These are phyloP conservation scores for Paralinhomoeus sp. DNA, from an alignment of 2,888 invertebrate species.

Conservation along the genomic window DNA sequence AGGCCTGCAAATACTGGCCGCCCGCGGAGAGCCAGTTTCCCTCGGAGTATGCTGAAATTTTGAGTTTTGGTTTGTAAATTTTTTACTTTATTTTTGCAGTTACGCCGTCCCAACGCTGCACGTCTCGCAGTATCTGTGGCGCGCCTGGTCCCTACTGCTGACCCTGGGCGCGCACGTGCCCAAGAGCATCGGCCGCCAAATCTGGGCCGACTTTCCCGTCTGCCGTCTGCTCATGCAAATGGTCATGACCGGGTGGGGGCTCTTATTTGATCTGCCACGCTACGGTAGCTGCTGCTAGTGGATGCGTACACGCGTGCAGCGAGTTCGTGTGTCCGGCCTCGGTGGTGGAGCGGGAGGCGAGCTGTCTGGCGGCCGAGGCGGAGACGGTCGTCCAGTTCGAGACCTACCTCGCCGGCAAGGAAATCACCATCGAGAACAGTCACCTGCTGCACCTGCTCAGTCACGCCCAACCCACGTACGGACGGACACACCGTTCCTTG, in stretches of 20 bases:
- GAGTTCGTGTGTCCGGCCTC: slow-evolving; percentile 34
- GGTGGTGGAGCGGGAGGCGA: neutral
- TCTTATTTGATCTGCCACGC: neutral
- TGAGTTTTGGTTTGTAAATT: no score
- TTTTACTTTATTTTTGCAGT: no score
- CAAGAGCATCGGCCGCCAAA: slow-evolving; percentile 36
- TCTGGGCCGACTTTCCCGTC: slow-evolving; percentile 72
- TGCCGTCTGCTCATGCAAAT: slow-evolving; percentile 74
- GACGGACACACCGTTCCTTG: neutral
- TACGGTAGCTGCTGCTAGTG: slow-evolving; percentile 2
- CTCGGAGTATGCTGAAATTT: no score
- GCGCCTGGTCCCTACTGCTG: no score
- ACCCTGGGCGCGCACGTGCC: slow-evolving; percentile 83
- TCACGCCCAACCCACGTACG: slow-evolving; percentile 47
- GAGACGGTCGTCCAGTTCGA: slow-evolving; percentile 66
- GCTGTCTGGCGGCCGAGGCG: slow-evolving; percentile 39
- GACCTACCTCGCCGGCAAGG: slow-evolving; percentile 56
- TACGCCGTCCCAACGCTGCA: no score
- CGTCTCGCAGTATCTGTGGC: no score
- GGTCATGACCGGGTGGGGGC: slow-evolving; percentile 65
- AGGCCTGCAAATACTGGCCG: no score
- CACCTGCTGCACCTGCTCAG: slow-evolving; percentile 59
- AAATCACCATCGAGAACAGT: slow-evolving; percentile 69
- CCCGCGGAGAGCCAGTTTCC: no score
- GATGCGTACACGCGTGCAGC: neutral